These are phyloP conservation scores for Megaceryle torquata DNA, from an alignment of 2,113 vertebrate genomes.

Conservation along the genomic window DNA sequence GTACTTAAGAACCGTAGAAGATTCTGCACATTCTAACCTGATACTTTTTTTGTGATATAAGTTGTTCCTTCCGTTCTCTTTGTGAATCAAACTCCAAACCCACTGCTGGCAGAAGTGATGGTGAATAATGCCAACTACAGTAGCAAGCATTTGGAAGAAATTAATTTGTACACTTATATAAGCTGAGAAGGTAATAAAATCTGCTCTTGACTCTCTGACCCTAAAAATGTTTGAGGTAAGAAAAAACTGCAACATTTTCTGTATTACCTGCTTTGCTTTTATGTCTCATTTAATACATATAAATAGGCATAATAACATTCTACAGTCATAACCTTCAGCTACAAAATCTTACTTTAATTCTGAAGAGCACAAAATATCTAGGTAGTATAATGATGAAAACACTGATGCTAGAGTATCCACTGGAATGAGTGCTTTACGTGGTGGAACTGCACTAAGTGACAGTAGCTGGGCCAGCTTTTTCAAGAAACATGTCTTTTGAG, in stretches of 20 bases:
- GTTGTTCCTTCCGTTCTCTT: slow-evolving; percentile 6
- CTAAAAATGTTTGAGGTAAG: neutral
- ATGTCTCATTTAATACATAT: neutral
- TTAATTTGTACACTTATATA: slow-evolving; percentile 29
- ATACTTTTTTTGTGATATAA: neutral
- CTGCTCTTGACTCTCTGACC: neutral
- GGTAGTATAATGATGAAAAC: neutral
- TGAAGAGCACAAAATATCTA: neutral
- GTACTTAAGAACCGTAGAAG: neutral
- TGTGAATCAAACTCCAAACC: slow-evolving; percentile 4
- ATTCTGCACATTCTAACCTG: neutral
- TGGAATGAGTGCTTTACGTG: neutral
- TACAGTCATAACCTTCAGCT: neutral
- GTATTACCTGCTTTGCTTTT: slow-evolving; percentile 12
- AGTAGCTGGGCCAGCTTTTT: neutral
- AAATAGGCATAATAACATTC: neutral
- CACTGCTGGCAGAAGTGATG: slow-evolving; percentile 2
- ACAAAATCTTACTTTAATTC: neutral
- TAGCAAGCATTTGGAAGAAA: slow-evolving; percentile 57
- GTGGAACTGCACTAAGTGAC: neutral
- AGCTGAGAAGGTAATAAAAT: slow-evolving; percentile 20
- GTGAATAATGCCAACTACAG: slow-evolving; percentile 22
- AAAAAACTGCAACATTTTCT: neutral
- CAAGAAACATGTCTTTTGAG: neutral
- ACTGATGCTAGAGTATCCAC: neutral